Percentiles rank a stretch among this genome's conserved stretches.
Conservation (phyloP, 2,797 vertebrate genomes). For the Triplophysa yarkandensis region DNA sequence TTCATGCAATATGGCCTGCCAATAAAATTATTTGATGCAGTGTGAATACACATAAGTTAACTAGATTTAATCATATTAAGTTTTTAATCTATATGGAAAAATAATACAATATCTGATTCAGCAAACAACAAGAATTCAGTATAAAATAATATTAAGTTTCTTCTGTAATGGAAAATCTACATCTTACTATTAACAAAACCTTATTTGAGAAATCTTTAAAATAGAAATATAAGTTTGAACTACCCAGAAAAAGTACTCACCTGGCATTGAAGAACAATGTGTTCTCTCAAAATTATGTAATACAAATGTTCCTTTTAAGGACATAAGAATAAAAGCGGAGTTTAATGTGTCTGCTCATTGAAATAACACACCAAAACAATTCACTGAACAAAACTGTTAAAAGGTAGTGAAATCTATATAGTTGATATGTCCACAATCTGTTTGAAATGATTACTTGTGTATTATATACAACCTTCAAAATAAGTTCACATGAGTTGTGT, state of each 20-base stretch:
- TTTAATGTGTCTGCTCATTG: conserved; percentile 46
- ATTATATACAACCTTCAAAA: conserved; percentile 33
- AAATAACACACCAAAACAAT: conserved; percentile 62
- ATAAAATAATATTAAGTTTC: too few species aligned
- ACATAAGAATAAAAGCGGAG: conserved; percentile 9
- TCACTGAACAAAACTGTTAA: conserved; percentile 53
- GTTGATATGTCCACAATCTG: conserved; percentile 10
- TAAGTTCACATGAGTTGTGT: background rate
- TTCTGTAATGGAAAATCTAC: too few species aligned
- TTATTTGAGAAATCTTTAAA: background rate
- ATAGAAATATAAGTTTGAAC: background rate
- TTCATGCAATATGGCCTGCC: too few species aligned
- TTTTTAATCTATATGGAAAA: too few species aligned
- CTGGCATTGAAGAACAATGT: background rate
- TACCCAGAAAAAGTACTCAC: conserved; percentile 18
- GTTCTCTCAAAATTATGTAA: background rate
- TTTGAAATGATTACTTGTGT: conserved; percentile 5
- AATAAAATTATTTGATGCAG: too few species aligned
- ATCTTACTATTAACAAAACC: too few species aligned
- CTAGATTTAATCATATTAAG: too few species aligned
- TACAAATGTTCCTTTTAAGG: background rate
- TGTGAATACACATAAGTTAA: too few species aligned
- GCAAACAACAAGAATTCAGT: too few species aligned
- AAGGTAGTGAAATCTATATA: conserved; percentile 8
- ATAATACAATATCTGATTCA: too few species aligned